Percentiles rank a stretch among this genome's conserved stretches.
These are phyloP conservation scores for Avahi laniger DNA, from an alignment of 2,797 vertebrate genomes.

Conservation along the genomic window DNA sequence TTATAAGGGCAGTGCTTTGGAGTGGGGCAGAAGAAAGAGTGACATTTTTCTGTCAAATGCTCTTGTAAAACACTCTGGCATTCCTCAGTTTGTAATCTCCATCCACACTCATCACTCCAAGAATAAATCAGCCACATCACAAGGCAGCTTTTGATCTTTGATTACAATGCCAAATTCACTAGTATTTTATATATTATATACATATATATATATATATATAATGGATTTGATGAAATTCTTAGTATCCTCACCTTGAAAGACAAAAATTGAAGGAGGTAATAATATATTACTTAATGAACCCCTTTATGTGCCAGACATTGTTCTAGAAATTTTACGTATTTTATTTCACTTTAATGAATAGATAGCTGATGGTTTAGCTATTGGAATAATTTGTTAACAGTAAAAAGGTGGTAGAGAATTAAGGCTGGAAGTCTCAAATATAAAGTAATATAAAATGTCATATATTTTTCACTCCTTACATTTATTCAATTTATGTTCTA, in stretches of 20 bases:
- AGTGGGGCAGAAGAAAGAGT: neutral
- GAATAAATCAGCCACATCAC: neutral
- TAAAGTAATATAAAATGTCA: slow-evolving; percentile 22
- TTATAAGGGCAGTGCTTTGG: neutral
- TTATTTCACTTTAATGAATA: slow-evolving; percentile 38
- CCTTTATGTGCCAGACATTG: neutral
- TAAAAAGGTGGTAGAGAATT: slow-evolving; percentile 63
- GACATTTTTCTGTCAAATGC: neutral
- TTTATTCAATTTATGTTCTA: slow-evolving; percentile 76
- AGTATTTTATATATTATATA: neutral
- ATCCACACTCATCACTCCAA: neutral
- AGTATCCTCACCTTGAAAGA: slow-evolving; percentile 35
- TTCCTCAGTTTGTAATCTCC: neutral
- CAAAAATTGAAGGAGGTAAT: slow-evolving; percentile 20
- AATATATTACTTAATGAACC: slow-evolving; percentile 41
- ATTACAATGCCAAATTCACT: neutral
- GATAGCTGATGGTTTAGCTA: neutral
- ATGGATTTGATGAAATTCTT: slow-evolving; percentile 8
- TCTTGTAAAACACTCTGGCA: neutral
- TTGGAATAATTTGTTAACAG: slow-evolving; percentile 50
- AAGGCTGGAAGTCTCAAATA: slow-evolving; percentile 56
- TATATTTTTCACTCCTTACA: slow-evolving; percentile 64
- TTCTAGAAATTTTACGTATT: slow-evolving; percentile 19
- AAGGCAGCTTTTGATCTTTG: neutral
- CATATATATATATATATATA: neutral